Percentiles rank a stretch among this genome's conserved stretches.
phyloP scores from a whole-genome alignment of 2,888 invertebrate species.

The Dinocampus coccinellae region DNA sequence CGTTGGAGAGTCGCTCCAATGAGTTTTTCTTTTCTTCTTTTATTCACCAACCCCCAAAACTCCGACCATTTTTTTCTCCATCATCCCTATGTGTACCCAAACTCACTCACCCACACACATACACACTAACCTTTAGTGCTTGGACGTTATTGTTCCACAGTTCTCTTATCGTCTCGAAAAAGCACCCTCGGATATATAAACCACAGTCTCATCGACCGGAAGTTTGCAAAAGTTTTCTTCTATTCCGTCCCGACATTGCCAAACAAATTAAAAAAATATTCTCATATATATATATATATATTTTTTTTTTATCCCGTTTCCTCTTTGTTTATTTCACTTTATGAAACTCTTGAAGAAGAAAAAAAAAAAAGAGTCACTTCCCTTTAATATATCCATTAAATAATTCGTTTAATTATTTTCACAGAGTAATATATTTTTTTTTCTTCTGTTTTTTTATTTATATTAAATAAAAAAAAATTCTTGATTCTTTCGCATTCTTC shows the following conservation, averaged over 20 bases:
- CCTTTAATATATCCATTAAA: neutral
- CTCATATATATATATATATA: neutral
- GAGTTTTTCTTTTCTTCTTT: conserved; percentile 40
- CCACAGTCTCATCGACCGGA: conserved; percentile 15
- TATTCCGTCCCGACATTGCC: neutral
- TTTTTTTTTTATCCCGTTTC: neutral
- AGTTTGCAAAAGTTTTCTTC: conserved; percentile 16
- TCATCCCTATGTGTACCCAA: neutral
- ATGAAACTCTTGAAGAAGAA: neutral
- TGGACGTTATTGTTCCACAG: conserved; percentile 1
- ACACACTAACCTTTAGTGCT: neutral
- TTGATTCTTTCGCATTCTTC: conserved; percentile 25
- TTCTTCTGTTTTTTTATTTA: neutral
- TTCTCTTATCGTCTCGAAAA: neutral
- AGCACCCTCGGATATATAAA: neutral
- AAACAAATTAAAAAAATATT: neutral
- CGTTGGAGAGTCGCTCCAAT: conserved; percentile 41
- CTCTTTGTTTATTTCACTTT: neutral
- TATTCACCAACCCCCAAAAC: neutral
- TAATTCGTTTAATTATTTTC: neutral
- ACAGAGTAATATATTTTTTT: neutral
- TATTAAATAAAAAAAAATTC: too few relatives aligned
- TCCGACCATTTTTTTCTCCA: neutral
- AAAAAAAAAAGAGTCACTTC: too few relatives aligned
- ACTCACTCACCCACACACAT: neutral